A percentile compares a stretch with the other conserved stretches of the same genome.
phyloP scores from a whole-genome alignment of 2,797 vertebrate species.

The Bradypus variegatus region DNA sequence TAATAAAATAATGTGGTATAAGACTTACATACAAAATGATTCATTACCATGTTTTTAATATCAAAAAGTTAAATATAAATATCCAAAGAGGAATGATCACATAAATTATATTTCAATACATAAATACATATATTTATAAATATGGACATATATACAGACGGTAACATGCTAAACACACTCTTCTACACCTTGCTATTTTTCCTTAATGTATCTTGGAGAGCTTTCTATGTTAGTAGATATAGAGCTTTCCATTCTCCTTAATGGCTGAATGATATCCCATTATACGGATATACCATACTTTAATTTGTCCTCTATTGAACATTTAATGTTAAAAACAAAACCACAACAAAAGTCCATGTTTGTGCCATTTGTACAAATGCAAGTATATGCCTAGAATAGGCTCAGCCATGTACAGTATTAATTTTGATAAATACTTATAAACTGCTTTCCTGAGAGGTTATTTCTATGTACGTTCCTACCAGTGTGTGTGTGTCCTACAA shows the following conservation, averaged over 20 bases:
- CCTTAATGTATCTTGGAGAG: background rate
- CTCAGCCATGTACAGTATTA: background rate
- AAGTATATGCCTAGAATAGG: background rate
- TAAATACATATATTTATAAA: background rate
- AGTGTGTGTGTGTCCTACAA: background rate
- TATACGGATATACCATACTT: background rate
- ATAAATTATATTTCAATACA: conserved; percentile 1
- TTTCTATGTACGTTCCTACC: background rate
- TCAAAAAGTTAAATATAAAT: background rate
- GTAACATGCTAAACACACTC: background rate
- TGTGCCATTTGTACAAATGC: too few species aligned
- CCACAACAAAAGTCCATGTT: background rate
- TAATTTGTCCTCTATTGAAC: background rate
- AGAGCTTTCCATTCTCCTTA: background rate
- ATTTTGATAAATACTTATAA: background rate
- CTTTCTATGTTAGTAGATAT: background rate
- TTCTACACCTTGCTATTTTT: background rate
- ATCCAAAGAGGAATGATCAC: background rate
- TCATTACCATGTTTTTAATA: background rate
- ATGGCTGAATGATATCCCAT: background rate
- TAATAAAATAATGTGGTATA: background rate
- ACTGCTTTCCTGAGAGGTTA: background rate
- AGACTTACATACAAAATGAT: background rate
- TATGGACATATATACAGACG: background rate
- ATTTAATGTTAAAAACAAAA: background rate